Evolutionary conservation across 1,140 invertebrate species (phyloP), one percentile per base, ranked within the genome.

Genomic region (Rhagoletis pomonella): DNA sequence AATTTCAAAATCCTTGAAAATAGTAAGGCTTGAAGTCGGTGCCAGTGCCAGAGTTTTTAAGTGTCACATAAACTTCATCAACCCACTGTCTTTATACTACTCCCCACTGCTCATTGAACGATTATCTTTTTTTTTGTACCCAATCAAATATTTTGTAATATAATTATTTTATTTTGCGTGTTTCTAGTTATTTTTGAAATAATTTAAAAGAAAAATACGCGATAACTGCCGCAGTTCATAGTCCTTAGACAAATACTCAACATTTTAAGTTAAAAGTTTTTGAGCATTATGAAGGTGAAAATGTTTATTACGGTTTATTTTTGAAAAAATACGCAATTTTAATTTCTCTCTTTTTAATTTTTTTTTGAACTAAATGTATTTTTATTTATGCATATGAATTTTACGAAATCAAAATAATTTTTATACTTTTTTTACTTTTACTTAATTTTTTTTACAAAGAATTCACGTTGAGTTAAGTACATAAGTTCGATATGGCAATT

Each of bases 131-230:
- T 86, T 65, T 42, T 64, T 86, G 42, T 60, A 85, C 69, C 69
- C 42, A 42, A 44, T 81, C 47, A n/a, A 9, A 81, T 29, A 81
- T 81, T 17, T 81, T 81, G 19, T 81, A 81, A 81, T 55, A 47
- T 81, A 81, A 81, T 81, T 55, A 55, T 81, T 17, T 81, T 81
- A 81, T 81, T 29, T 81, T 85, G 84, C 84, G 84, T 85, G 84
- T 85, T 85, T 85, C 84, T 85, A 85, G 84, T 85, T 85, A 85
- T 85, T 85, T 81, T 44, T 42, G 73, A 85, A 85, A 85, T 85
- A 85, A 85, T 85, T 85, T 39, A 42, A 62, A 85, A 84, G 10
- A 73, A 42, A 55, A 62, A 85, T 62, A 81, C 44, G 47, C 44
- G 73, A 81, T 55, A 81, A 73, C 44, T 58, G 47, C 47, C 7